Evolutionary conservation across 30 jellyfish, hydroid and myxozoan genomes (phyloP).

Genomic region (Aurelia coerulea): DNA sequence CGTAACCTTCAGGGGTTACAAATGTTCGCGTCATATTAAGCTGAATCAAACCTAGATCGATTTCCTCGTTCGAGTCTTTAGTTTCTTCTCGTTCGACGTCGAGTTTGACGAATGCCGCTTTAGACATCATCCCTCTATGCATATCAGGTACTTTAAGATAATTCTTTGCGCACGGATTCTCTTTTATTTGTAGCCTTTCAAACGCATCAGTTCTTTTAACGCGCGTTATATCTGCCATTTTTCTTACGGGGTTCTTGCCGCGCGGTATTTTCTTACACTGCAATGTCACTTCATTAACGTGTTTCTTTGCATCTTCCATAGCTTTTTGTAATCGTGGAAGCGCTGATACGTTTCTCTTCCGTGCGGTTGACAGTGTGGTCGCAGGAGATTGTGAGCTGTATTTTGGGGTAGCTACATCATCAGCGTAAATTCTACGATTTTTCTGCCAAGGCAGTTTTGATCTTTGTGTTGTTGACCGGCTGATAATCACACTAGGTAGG

Average conservation of each 20-base stretch:
- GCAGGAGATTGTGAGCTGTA: not conserved
- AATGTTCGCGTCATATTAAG: too few relatives aligned
- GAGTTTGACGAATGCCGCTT: too few relatives aligned
- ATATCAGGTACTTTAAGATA: too few relatives aligned
- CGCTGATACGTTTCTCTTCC: not conserved
- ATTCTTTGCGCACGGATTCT: too few relatives aligned
- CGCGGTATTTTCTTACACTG: slow-evolving; percentile 24
- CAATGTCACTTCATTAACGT: slow-evolving; percentile 10
- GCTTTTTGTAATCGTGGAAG: slow-evolving; percentile 54
- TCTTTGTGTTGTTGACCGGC: slow-evolving; percentile 44
- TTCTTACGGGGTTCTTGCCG: not conserved
- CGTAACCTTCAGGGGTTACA: too few relatives aligned
- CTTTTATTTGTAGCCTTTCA: too few relatives aligned
- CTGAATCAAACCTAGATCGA: too few relatives aligned
- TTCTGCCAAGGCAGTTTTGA: slow-evolving; percentile 56
- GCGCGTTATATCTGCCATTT: not conserved
- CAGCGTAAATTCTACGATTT: not conserved
- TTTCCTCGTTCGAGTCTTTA: too few relatives aligned
- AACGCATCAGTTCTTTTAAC: not conserved
- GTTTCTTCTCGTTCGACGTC: too few relatives aligned
- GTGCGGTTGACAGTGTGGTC: not conserved
- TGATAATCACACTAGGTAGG: slow-evolving; percentile 36
- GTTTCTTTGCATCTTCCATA: slow-evolving; percentile 38
- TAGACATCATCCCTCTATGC: too few relatives aligned
- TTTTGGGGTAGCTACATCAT: not conserved